A percentile compares a stretch with the other conserved stretches of the same genome.
Conservation (phyloP, 2,888 invertebrate genomes). For the Epinotia brunnichana region DNA sequence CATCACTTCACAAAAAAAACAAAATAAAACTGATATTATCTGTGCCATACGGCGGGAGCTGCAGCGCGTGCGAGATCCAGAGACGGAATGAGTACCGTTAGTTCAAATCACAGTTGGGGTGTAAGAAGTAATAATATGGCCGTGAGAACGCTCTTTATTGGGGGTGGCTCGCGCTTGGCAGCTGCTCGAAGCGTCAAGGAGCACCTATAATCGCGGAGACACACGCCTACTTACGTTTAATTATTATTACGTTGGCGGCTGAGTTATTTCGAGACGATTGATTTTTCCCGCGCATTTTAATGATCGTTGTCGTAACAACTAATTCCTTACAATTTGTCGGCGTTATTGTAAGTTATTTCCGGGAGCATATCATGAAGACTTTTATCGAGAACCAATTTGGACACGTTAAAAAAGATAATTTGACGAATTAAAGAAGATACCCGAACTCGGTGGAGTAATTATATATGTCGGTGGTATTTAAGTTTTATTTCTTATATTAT, state of each 20-base stretch:
- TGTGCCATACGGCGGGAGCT: background rate
- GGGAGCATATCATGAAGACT: background rate
- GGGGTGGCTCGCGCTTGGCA: constrained; percentile 32
- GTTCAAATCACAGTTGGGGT: constrained; percentile 35
- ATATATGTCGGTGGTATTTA: too few species aligned
- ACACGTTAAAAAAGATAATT: too few species aligned
- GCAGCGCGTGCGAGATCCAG: constrained; percentile 26
- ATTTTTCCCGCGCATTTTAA: constrained; percentile 16
- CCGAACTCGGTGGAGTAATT: too few species aligned
- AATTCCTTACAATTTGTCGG: background rate
- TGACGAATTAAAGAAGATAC: too few species aligned
- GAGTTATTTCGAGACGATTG: background rate
- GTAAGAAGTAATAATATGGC: constrained; percentile 39
- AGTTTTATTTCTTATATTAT: too few species aligned
- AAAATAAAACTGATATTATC: background rate
- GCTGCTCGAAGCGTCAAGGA: constrained; percentile 27
- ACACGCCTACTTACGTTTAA: constrained; percentile 26
- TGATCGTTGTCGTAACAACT: too few species aligned
- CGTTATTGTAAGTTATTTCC: background rate
- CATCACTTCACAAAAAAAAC: constrained; percentile 32
- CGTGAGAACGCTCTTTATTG: constrained; percentile 33
- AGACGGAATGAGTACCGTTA: constrained; percentile 39
- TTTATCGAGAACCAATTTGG: background rate
- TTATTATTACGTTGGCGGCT: constrained; percentile 19
- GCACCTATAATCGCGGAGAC: constrained; percentile 25